phyloP scores from a whole-genome alignment of 2,888 invertebrate species.

The Nomada flava region DNA sequence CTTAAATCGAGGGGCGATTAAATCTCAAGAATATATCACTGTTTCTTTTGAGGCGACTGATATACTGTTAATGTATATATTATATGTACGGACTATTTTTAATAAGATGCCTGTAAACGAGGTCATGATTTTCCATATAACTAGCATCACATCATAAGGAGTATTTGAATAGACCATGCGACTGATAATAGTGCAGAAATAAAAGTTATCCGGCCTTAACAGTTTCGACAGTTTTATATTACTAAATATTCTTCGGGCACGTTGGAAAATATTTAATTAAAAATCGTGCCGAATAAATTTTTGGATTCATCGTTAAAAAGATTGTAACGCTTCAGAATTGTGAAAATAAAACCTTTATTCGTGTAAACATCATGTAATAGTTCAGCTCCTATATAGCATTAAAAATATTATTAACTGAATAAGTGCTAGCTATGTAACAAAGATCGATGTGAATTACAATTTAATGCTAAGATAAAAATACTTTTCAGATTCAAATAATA shows the following conservation, averaged over 20 bases:
- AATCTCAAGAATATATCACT: conserved; percentile 48
- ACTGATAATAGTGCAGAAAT: conserved; percentile 31
- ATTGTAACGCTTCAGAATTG: conserved; percentile 16
- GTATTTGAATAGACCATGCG: conserved; percentile 33
- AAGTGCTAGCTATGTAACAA: conserved; percentile 11
- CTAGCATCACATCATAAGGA: conserved; percentile 23
- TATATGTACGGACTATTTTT: conserved; percentile 46
- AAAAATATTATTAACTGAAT: conserved; percentile 21
- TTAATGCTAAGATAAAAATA: conserved; percentile 3
- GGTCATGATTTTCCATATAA: conserved; percentile 30
- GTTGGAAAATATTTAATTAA: not conserved
- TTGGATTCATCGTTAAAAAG: not conserved
- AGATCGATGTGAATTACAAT: not conserved
- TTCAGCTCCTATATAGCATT: conserved; percentile 40
- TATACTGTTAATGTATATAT: conserved; percentile 59
- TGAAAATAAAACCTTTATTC: conserved; percentile 23
- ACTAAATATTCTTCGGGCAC: not conserved
- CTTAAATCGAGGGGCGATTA: conserved; percentile 29
- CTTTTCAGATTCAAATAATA: conserved; percentile 27
- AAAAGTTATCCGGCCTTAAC: conserved; percentile 14
- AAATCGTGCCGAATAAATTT: not conserved
- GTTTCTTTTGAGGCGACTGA: conserved; percentile 45
- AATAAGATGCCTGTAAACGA: conserved; percentile 39
- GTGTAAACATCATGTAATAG: conserved; percentile 25
- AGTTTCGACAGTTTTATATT: conserved; percentile 37